Conservation (phyloP, 2,113 vertebrate species). For the Xenopus tropicalis region UCB_Xtro_10.0 CM004452.2:11225001-11225500, state of each 20-base stretch:
- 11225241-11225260: neutral
- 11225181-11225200: no score
- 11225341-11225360: conserved; percentile 2
- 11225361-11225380: neutral
- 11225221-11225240: no score
- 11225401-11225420: neutral
- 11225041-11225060: no score
- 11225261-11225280: neutral
- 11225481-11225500: neutral
- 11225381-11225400: neutral
- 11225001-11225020: no score
- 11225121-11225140: no score
- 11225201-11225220: no score
- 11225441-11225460: neutral
- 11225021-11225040: no score
- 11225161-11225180: no score
- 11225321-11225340: conserved; percentile 14
- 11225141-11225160: no score
- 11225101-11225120: no score
- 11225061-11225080: no score
- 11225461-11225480: neutral
- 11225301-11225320: conserved; percentile 17
- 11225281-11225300: conserved; percentile 10
- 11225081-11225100: no score
- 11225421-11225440: neutral